Percentiles rank a stretch among this genome's conserved stretches.
Conservation (phyloP, 2,888 invertebrate genomes). For the Ichneumon xanthorius region DNA sequence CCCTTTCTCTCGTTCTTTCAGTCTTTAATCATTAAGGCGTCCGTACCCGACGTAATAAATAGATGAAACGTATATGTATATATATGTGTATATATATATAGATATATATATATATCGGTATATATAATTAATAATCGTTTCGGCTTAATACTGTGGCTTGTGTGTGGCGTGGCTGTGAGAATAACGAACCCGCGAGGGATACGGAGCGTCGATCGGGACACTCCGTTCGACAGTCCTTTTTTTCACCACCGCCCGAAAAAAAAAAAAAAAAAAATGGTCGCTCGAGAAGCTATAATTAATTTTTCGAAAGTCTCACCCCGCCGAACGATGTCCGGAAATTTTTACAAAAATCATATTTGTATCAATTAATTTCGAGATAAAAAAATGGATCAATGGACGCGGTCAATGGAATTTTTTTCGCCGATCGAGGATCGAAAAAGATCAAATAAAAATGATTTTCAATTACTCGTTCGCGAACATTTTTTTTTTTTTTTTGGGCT, state of each 20-base stretch:
- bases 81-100: constrained; percentile 63
- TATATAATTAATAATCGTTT: constrained; percentile 67
- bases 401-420: neutral
- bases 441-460: too few relatives aligned
- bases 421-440: neutral
- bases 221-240: constrained; percentile 20
- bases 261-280: neutral
- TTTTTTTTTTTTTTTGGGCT: constrained; percentile 6
- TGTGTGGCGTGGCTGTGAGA: constrained; percentile 35
- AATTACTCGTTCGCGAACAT: neutral
- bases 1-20: constrained; percentile 50
- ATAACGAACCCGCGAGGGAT: constrained; percentile 37
- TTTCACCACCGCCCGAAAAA: neutral
- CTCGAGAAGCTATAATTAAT: too few relatives aligned
- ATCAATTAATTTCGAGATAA: neutral
- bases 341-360: too few relatives aligned
- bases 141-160: constrained; percentile 60
- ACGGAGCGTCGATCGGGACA: constrained; percentile 44
- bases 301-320: too few relatives aligned
- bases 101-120: constrained; percentile 56
- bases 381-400: neutral
- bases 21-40: constrained; percentile 59
- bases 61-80: constrained; percentile 52
- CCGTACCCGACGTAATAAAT: constrained; percentile 58
- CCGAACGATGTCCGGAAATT: too few relatives aligned